Conservation (phyloP, 2,888 invertebrate genomes). For the Entomobrya proxima region DNA sequence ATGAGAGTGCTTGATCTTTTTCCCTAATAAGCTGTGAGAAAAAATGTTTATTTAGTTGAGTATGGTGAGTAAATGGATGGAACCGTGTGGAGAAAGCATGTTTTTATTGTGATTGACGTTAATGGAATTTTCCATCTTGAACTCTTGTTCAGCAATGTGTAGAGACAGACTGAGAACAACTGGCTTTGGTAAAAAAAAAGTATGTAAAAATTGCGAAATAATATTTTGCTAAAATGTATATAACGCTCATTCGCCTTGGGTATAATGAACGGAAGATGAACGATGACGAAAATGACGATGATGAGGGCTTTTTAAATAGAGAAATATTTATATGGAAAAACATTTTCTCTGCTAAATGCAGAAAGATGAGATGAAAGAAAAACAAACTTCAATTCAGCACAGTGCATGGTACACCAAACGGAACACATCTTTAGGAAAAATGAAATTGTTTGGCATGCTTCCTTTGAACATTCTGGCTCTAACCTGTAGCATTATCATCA, state of each 20-base stretch:
- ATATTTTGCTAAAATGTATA: no score
- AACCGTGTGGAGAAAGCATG: constrained; percentile 20
- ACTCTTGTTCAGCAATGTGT: background rate
- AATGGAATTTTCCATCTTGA: constrained; percentile 49
- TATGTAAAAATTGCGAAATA: background rate
- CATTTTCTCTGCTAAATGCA: background rate
- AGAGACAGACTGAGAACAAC: background rate
- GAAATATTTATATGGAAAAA: constrained; percentile 10
- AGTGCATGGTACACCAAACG: background rate
- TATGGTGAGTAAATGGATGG: background rate
- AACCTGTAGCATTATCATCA: no score
- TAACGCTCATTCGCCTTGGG: background rate
- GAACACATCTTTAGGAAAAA: no score
- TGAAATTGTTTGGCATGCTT: no score
- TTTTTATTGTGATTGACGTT: constrained; percentile 40
- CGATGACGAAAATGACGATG: constrained; percentile 10
- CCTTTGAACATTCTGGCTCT: no score
- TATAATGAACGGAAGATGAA: constrained; percentile 12
- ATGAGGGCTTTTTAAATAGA: background rate
- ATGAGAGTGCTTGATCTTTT: background rate
- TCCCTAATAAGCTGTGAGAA: background rate
- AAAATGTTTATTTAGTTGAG: constrained; percentile 7
- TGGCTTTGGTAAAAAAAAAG: background rate
- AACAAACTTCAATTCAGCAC: background rate
- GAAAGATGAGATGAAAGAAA: background rate